Evolutionary conservation across 2,113 vertebrate genomes (phyloP).

Genomic region (Oxygymnocypris stewartii): DNA sequence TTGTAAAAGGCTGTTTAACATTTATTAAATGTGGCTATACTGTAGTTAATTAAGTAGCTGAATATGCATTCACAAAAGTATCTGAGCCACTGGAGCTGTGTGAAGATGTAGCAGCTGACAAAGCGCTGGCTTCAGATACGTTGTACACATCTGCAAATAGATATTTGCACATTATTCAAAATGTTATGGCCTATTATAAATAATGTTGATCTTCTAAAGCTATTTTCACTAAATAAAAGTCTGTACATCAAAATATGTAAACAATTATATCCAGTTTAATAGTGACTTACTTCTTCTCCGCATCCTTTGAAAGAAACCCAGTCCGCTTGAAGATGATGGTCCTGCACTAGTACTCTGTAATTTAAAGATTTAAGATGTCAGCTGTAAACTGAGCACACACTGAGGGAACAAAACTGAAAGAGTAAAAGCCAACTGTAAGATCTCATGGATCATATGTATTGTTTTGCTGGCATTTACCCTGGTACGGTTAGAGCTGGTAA

Average conservation of each 20-base stretch:
- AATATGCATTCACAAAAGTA: constrained; percentile 6
- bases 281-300: constrained; percentile 38
- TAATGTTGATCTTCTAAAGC: background rate
- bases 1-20: background rate
- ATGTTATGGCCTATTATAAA: background rate
- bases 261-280: background rate
- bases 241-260: too few relatives aligned
- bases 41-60: background rate
- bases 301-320: background rate
- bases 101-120: background rate
- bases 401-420: too few relatives aligned
- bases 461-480: constrained; percentile 25
- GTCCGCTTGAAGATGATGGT: background rate
- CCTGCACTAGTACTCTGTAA: constrained; percentile 17
- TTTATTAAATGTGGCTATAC: background rate
- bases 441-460: background rate
- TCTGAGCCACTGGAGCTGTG: background rate
- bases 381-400: background rate
- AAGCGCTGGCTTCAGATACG: background rate
- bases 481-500: constrained; percentile 22
- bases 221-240: too few relatives aligned
- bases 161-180: background rate
- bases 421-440: background rate
- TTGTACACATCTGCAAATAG: constrained; percentile 41
- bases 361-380: background rate